Evolutionary conservation across 2,113 vertebrate genomes (phyloP), one percentile per base, ranked within the genome.

Genomic region (Ciconia stormi): DNA sequence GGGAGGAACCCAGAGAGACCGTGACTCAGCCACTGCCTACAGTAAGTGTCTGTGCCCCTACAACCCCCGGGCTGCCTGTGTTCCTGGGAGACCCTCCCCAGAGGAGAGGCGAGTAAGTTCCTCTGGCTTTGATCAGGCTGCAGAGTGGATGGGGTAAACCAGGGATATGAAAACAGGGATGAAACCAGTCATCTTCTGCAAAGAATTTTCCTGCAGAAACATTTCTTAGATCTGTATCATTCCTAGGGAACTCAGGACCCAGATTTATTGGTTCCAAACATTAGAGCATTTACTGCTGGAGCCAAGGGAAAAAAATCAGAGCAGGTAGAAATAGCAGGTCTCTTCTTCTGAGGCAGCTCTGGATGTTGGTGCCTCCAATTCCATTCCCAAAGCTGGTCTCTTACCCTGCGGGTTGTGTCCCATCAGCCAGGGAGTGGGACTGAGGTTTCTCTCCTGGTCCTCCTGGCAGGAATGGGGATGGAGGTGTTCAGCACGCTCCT

Each of bases 21-120:
- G 98, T 86, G 98, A 99, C 97, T 98, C 98, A 10, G 98, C 98
- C 91, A 98, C 98, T 18, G 98, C 99, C 76, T 98, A 98, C 95
- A 97, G 98, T 98, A 97, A 98, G 98, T 96, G 67, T 16, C 66
- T 23, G 47, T 44, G 82, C 26, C 61, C 11, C 26, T 11, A 3
- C 29, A 19, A 1, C 42, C 42, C 19, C 9, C 0, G 4, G 4
- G 20, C 61, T 62, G 59, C 47, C 61, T 25, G 40, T 3, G 1
- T 13, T 44, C 66, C 53, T 25, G 13, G 16, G 18, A 49, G 11
- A 62, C 15, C 44, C 32, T 62, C 3, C 40, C 42, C 6, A 5
- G 23, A 46, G 49, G 42, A 59, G 47, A 42, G 40, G 36, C 13
- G 38, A 56, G 40, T 9, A 23, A 38, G 32, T 42, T 69, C 42